Evolutionary conservation across 1,140 invertebrate genomes (phyloP).

Genomic region (Ceratina japonica): DNA sequence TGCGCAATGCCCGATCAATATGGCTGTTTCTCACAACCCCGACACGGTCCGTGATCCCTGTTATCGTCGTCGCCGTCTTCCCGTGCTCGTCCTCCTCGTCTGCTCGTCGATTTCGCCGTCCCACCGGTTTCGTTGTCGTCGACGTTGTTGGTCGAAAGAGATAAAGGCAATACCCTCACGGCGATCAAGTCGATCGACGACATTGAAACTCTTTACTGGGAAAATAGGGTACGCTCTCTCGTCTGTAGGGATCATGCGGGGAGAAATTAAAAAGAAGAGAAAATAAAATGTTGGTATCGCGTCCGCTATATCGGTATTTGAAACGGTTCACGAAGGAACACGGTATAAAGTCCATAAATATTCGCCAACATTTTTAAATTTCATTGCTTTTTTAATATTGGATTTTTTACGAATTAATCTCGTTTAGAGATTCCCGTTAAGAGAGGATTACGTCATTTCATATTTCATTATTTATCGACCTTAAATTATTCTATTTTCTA

Average conservation of each 20-base stretch:
- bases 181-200: slow-evolving; percentile 48
- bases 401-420: no score
- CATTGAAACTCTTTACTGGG: not conserved
- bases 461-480: no score
- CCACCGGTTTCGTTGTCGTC: not conserved
- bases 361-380: no score
- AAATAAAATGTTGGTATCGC: not conserved
- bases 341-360: no score
- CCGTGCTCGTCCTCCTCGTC: not conserved
- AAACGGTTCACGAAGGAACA: no score
- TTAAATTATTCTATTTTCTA: no score
- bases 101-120: not conserved
- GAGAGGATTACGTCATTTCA: no score
- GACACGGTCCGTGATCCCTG: slow-evolving; percentile 47
- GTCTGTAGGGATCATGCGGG: not conserved
- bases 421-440: no score
- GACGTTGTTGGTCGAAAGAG: slow-evolving; percentile 34
- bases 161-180: slow-evolving; percentile 42
- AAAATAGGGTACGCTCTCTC: slow-evolving; percentile 12
- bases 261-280: slow-evolving; percentile 47
- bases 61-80: slow-evolving; percentile 38
- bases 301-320: no score
- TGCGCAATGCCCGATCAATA: slow-evolving; percentile 59
- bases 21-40: slow-evolving; percentile 55
- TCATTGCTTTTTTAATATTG: no score